These are phyloP conservation scores for Sarcophaga peregrina DNA, from an alignment of 1,140 invertebrate species.

Conservation along the genomic window DNA sequence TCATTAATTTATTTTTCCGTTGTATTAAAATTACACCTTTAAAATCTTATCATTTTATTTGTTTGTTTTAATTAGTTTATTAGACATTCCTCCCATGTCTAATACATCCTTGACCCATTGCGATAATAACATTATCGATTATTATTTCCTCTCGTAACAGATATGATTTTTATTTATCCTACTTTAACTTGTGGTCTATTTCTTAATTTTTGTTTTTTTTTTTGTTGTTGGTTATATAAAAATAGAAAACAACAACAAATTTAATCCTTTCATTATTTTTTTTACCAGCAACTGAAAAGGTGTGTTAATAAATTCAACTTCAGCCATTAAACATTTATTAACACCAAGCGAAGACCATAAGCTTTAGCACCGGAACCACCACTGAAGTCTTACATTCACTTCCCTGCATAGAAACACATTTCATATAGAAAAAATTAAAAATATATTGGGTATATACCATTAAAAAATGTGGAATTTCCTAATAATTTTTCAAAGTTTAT, in stretches of 20 bases:
- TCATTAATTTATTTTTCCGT: no score
- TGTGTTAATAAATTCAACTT: constrained; percentile 11
- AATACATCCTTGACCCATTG: not conserved
- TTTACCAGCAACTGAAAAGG: constrained; percentile 5
- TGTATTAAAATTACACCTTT: no score
- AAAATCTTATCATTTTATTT: no score
- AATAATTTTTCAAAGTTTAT: not conserved
- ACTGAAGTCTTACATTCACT: not conserved
- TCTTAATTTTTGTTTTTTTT: no score
- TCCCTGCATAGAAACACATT: not conserved
- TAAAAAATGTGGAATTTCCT: not conserved
- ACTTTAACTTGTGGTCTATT: no score
- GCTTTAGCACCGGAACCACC: no score
- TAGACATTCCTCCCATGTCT: not conserved
- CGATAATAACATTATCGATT: not conserved
- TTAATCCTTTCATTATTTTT: not conserved
- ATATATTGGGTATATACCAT: not conserved
- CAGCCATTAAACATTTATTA: constrained; percentile 4
- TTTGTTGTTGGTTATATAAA: not conserved
- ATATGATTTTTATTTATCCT: not conserved
- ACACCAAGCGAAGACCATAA: not conserved
- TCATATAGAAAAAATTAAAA: not conserved
- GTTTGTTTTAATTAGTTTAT: not conserved
- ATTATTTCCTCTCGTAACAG: no score
- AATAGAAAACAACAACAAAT: not conserved